A percentile compares a stretch with the other conserved stretches of the same genome.
Evolutionary conservation across 2,797 vertebrate species (phyloP).

Genomic region (Cuculus canorus): DNA sequence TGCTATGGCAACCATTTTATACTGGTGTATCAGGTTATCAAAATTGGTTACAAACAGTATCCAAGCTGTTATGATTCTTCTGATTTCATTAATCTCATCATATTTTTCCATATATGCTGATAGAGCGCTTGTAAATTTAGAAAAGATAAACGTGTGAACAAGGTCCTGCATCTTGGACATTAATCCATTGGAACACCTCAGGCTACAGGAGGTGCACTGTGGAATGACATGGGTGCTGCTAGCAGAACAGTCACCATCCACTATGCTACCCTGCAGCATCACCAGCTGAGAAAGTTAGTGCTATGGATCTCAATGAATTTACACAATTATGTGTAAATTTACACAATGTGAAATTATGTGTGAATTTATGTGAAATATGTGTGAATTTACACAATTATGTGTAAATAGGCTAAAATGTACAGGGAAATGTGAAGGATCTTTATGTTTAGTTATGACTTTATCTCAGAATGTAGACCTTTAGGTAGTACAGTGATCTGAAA

Average conservation of each 20-base stretch:
- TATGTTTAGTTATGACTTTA: neutral
- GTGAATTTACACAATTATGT: neutral
- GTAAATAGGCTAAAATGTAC: neutral
- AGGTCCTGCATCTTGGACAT: neutral
- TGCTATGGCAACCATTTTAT: conserved; percentile 58
- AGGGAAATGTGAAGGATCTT: neutral
- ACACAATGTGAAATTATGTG: too few relatives aligned
- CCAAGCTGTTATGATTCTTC: neutral
- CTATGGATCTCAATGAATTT: neutral
- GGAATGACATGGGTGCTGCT: neutral
- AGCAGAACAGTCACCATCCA: rapidly evolving
- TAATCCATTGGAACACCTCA: neutral
- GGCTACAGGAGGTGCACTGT: neutral
- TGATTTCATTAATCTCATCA: neutral
- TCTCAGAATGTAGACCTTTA: neutral
- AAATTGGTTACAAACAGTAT: conserved; percentile 39
- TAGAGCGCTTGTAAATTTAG: neutral
- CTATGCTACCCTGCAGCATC: neutral
- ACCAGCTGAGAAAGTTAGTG: neutral
- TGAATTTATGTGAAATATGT: too few relatives aligned
- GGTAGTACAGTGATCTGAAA: neutral
- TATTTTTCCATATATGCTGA: neutral
- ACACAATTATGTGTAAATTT: neutral
- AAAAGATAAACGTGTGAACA: neutral
- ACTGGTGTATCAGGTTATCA: conserved; percentile 29